phyloP scores from a whole-genome alignment of 1,140 invertebrate species.

The Notospermus geniculatus region DNA sequence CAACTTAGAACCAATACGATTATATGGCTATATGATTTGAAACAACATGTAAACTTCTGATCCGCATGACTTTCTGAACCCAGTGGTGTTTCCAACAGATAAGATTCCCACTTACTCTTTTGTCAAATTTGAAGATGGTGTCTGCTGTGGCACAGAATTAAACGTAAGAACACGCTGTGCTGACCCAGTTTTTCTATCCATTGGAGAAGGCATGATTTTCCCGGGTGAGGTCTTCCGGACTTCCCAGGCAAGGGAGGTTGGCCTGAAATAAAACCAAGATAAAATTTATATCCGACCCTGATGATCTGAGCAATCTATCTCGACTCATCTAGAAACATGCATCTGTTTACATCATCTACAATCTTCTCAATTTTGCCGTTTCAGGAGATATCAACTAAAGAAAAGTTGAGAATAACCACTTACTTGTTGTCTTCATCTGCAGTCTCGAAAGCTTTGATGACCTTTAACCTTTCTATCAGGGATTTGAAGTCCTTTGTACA shows the following conservation, averaged over 20 bases:
- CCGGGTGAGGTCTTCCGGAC: conserved; percentile 85
- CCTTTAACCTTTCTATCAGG: conserved; percentile 84
- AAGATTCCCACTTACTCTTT: too few relatives aligned
- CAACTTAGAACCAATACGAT: too few relatives aligned
- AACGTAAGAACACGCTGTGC: conserved; percentile 42
- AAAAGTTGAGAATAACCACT: too few relatives aligned
- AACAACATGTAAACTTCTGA: too few relatives aligned
- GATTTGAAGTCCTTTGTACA: conserved; percentile 91
- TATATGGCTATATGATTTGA: too few relatives aligned
- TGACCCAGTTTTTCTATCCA: conserved; percentile 26
- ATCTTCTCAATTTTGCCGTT: neutral
- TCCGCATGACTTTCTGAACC: too few relatives aligned
- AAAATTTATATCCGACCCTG: too few relatives aligned
- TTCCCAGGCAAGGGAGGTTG: conserved; percentile 89
- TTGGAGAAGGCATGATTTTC: conserved; percentile 37
- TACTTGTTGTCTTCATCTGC: conserved; percentile 59
- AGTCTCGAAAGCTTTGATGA: conserved; percentile 91
- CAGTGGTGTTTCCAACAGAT: too few relatives aligned
- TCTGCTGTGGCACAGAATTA: neutral
- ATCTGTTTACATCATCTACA: neutral
- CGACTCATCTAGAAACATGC: too few relatives aligned
- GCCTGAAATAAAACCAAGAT: conserved; percentile 55
- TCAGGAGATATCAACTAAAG: too few relatives aligned
- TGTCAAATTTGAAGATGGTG: too few relatives aligned
- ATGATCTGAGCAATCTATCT: too few relatives aligned